Percentiles rank a stretch among this genome's conserved stretches.
These are phyloP conservation scores for Drosophila nigrodunni DNA, from an alignment of 1,140 invertebrate species.

Conservation along the genomic window DNA sequence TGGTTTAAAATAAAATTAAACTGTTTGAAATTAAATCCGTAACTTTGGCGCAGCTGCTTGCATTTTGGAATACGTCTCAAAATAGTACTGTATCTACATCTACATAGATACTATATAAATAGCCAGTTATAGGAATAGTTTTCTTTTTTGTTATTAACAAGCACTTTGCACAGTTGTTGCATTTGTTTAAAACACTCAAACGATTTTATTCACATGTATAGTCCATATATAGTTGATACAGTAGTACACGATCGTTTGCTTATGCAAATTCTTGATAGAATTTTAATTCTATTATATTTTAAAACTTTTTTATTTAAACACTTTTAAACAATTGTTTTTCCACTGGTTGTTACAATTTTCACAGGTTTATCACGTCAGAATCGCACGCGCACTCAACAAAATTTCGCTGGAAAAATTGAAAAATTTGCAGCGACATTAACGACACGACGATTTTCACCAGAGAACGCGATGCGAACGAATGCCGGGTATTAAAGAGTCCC, in stretches of 20 bases:
- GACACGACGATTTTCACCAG: constrained; percentile 70
- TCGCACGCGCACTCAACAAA: constrained; percentile 34
- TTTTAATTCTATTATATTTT: constrained; percentile 13
- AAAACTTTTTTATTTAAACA: constrained; percentile 2
- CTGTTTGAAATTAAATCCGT: constrained; percentile 67
- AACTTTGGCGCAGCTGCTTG: constrained; percentile 64
- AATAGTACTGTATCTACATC: background rate
- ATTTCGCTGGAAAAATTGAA: constrained; percentile 17
- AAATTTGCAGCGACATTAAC: constrained; percentile 29
- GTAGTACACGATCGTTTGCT: constrained; percentile 22
- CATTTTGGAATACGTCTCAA: constrained; percentile 14
- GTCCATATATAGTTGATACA: background rate
- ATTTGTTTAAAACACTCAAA: constrained; percentile 30
- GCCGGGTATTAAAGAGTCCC: constrained; percentile 65
- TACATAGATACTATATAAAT: constrained; percentile 8
- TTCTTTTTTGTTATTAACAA: constrained; percentile 1
- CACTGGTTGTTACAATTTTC: background rate
- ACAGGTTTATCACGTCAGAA: constrained; percentile 27
- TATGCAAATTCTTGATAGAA: constrained; percentile 34
- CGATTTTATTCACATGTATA: constrained; percentile 20
- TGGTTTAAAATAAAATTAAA: constrained; percentile 52
- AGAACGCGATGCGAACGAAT: constrained; percentile 81
- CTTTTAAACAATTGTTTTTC: background rate
- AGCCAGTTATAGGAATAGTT: constrained; percentile 13
- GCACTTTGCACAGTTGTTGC: constrained; percentile 57